Base-by-base conservation (phyloP, 53 echinoderm and acorn worm species). In the Echinarachnius parma region DNA sequence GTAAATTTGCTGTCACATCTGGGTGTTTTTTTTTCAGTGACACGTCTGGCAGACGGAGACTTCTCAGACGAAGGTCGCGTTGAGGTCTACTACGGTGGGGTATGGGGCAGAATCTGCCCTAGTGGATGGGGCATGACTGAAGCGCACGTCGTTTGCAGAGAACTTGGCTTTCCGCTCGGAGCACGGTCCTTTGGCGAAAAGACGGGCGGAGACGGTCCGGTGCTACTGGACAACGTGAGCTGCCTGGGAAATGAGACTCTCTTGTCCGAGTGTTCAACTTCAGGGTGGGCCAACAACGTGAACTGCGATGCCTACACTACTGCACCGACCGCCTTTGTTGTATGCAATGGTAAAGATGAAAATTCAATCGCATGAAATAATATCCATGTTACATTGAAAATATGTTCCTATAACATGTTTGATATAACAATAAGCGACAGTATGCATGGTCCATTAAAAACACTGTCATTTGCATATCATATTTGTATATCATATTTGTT, bases 261-360 rank as follows among this genome's bases (percentile, higher is more conserved):
- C 22, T 2, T 69, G 19, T 14, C 1, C n/a, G 69, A 69, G 21
- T 69, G 69, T 69, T 11, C 31, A 19, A 33, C 69, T 20, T 52
- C 19, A 10, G 69, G 69, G 9, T 69, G 53, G 52, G 69, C 69
- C 31, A 52, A 69, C 20, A 48, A 30, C 20, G 30, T 52, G 32
- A 53, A 25, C 35, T 53, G 69, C 22, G 7, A 28, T 20, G 33
- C 31, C 2, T 10, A 69, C 15, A 35, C 1, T 0, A 14, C 21
- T 4, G 29, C 48, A 13, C 4, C 0, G 2, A 13, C 50, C 9
- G 69, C 69, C 10, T 50, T 50, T 20, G 69, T 69, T 21, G 35
- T 24, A 4, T 69, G 69, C 22, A 69, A 22, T 34, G 52, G 69
- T 69, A 69, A 52, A 53, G 35, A 35, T 49, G n/a, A n/a, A n/a